phyloP scores from a whole-genome alignment of 2,113 vertebrate genomes.

The Astur gentilis region DNA sequence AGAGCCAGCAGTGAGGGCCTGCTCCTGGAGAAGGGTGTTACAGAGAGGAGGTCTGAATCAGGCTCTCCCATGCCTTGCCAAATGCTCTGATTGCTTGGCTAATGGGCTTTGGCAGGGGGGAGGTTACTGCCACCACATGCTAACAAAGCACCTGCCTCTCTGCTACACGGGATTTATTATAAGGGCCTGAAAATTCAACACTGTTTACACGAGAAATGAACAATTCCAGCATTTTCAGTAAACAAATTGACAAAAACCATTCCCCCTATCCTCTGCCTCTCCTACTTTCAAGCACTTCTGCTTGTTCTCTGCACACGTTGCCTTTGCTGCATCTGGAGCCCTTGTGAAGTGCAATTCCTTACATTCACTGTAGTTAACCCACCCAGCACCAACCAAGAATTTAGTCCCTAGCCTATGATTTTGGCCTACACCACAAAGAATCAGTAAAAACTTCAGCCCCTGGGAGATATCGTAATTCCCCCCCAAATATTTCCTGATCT shows the following conservation, averaged over 20 bases:
- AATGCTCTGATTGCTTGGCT: background rate
- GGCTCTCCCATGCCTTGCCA: background rate
- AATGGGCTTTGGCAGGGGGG: background rate
- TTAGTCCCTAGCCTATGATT: background rate
- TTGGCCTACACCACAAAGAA: background rate
- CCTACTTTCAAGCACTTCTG: background rate
- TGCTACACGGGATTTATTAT: background rate
- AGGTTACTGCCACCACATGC: background rate
- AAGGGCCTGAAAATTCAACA: background rate
- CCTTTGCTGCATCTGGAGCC: background rate
- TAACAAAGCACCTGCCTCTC: background rate
- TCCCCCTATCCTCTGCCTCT: background rate
- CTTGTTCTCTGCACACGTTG: background rate
- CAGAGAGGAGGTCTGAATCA: background rate
- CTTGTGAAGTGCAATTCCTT: background rate
- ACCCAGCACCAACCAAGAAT: background rate
- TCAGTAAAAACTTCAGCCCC: background rate
- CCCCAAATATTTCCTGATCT: background rate
- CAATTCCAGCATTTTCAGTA: background rate
- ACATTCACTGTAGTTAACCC: background rate
- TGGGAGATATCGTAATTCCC: background rate
- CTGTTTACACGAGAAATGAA: background rate
- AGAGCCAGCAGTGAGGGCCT: fast-evolving
- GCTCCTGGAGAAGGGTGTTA: background rate
- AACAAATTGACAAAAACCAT: background rate